Percentiles rank a stretch among this genome's conserved stretches.
phyloP scores from a whole-genome alignment of 2,113 vertebrate species.

The Erinaceus europaeus region DNA sequence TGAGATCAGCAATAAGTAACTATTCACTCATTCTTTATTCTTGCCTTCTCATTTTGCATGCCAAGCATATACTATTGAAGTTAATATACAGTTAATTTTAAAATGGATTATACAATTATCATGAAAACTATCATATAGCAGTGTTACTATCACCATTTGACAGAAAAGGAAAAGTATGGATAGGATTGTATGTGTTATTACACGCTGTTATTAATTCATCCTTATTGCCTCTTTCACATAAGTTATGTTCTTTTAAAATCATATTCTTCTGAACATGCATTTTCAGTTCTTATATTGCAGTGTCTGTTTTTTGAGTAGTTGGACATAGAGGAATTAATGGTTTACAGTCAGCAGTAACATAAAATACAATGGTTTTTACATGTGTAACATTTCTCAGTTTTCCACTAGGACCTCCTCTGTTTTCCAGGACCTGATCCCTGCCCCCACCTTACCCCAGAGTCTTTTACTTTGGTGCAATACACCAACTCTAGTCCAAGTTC shows the following conservation, averaged over 20 bases:
- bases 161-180: neutral
- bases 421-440: too few relatives aligned
- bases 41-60: too few relatives aligned
- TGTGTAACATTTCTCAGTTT: too few relatives aligned
- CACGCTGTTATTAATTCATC: neutral
- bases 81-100: neutral
- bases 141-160: neutral
- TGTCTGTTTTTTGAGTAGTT: neutral
- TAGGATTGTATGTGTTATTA: neutral
- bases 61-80: too few relatives aligned
- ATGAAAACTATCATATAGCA: neutral
- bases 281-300: neutral
- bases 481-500: too few relatives aligned
- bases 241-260: neutral
- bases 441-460: too few relatives aligned
- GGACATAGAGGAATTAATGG: too few relatives aligned
- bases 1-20: neutral
- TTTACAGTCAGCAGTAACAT: too few relatives aligned
- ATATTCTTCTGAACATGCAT: neutral
- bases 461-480: too few relatives aligned
- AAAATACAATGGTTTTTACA: too few relatives aligned
- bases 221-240: neutral
- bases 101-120: neutral
- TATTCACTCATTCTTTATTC: neutral
- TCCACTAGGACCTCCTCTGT: too few relatives aligned